Conservation (phyloP, 2,888 invertebrate genomes). For the Folsomia candida region DNA sequence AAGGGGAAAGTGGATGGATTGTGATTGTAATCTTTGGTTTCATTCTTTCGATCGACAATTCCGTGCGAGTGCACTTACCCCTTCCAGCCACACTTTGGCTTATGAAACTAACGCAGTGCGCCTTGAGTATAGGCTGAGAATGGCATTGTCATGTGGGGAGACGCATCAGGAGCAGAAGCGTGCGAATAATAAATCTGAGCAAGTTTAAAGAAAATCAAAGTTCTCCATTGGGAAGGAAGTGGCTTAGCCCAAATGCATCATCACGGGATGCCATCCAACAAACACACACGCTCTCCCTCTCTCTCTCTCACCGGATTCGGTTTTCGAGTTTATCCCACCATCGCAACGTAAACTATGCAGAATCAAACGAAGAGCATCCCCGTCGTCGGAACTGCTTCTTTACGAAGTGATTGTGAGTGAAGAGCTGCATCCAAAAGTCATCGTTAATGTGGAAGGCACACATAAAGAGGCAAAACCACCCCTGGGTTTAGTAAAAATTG, state of each 20-base stretch:
- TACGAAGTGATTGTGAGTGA: neutral
- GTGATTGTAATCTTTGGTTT: slow-evolving; percentile 19
- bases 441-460: slow-evolving; percentile 12
- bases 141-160: slow-evolving; percentile 18
- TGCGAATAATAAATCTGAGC: slow-evolving; percentile 24
- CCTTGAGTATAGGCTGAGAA: neutral
- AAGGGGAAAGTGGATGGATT: slow-evolving; percentile 15
- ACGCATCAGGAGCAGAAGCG: slow-evolving; percentile 9
- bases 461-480: slow-evolving; percentile 8
- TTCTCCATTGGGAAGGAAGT: slow-evolving; percentile 2
- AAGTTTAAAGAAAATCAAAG: slow-evolving; percentile 24
- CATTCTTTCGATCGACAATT: neutral
- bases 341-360: neutral
- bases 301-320: neutral
- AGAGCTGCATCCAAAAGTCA: neutral
- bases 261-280: neutral
- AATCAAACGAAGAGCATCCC: neutral
- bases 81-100: too few species aligned
- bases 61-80: too few species aligned
- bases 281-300: neutral
- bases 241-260: neutral
- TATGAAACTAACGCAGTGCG: neutral
- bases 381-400: neutral
- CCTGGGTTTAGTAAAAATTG: slow-evolving; percentile 15
- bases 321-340: neutral